Conservation (phyloP, 2,888 invertebrate genomes). For the Synergus itoensis region DNA sequence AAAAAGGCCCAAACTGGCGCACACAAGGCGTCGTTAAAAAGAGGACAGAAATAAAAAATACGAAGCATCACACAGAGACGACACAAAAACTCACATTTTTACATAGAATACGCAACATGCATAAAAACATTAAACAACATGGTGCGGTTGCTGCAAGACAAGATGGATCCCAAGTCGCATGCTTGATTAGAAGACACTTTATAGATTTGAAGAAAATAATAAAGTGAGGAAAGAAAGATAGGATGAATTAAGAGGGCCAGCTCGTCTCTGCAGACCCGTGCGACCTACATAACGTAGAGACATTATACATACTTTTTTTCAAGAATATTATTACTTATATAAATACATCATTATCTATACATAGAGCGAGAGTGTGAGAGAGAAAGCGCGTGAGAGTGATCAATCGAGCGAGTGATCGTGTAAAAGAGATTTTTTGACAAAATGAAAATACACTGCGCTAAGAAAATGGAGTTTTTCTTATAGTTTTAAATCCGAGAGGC, state of each 20-base stretch:
- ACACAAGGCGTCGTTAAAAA: constrained; percentile 54
- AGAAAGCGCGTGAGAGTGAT: constrained; percentile 53
- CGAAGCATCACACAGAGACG: constrained; percentile 58
- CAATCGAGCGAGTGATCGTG: constrained; percentile 51
- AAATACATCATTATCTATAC: constrained; percentile 70
- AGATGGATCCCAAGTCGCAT: constrained; percentile 57
- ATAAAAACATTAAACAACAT: constrained; percentile 57
- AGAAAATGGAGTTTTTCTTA: constrained; percentile 68
- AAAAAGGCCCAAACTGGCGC: neutral
- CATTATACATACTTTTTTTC: constrained; percentile 70
- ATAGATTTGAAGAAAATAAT: constrained; percentile 37
- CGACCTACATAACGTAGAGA: constrained; percentile 63
- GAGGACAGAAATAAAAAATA: constrained; percentile 1
- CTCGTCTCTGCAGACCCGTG: constrained; percentile 67
- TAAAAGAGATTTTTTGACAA: constrained; percentile 59
- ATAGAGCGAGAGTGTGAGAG: constrained; percentile 55
- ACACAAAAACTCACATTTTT: constrained; percentile 62
- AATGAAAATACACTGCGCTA: constrained; percentile 62
- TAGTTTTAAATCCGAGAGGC: constrained; percentile 68
- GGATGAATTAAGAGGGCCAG: constrained; percentile 57
- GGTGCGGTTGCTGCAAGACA: constrained; percentile 62
- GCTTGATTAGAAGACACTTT: constrained; percentile 43
- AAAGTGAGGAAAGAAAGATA: constrained; percentile 32
- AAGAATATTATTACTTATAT: constrained; percentile 74
- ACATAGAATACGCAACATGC: constrained; percentile 59